Evolutionary conservation across 92 coral and sea anemone species (phyloP).

Genomic region (Parazoanthus atlanticus): DNA sequence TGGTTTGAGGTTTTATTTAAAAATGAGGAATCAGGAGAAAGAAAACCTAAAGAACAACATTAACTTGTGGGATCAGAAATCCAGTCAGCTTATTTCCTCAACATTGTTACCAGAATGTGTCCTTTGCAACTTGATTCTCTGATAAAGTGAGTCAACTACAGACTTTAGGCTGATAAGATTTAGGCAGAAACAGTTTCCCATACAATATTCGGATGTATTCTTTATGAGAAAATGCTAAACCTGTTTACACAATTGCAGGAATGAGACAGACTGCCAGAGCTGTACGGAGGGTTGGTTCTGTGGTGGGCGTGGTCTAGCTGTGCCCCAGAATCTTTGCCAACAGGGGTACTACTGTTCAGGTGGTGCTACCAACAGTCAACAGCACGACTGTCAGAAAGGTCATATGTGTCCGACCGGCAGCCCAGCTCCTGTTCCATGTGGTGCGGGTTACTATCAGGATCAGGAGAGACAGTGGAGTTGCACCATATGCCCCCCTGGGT

Average conservation of each 20-base stretch:
- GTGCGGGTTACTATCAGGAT: constrained; percentile 84
- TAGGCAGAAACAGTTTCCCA: too few species aligned
- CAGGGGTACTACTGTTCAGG: constrained; percentile 94
- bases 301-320: constrained; percentile 84
- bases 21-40: too few species aligned
- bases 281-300: constrained; percentile 97
- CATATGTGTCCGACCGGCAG: constrained; percentile 79
- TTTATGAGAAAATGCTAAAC: not conserved
- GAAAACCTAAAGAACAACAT: too few species aligned
- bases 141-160: not conserved
- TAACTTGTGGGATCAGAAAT: too few species aligned
- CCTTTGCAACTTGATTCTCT: not conserved
- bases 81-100: not conserved
- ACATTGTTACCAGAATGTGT: not conserved
- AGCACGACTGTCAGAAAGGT: constrained; percentile 81
- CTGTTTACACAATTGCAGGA: constrained; percentile 55
- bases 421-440: constrained; percentile 84
- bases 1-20: too few species aligned
- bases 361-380: constrained; percentile 66
- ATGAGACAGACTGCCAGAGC: constrained; percentile 85
- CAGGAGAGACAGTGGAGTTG: constrained; percentile 69
- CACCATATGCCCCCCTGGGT: constrained; percentile 74
- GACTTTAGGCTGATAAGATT: too few species aligned
- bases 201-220: too few species aligned
- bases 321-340: constrained; percentile 73